Evolutionary conservation across 2,888 invertebrate species (phyloP), one percentile per base, ranked within the genome.

Genomic region (Chrysolina americana): DNA sequence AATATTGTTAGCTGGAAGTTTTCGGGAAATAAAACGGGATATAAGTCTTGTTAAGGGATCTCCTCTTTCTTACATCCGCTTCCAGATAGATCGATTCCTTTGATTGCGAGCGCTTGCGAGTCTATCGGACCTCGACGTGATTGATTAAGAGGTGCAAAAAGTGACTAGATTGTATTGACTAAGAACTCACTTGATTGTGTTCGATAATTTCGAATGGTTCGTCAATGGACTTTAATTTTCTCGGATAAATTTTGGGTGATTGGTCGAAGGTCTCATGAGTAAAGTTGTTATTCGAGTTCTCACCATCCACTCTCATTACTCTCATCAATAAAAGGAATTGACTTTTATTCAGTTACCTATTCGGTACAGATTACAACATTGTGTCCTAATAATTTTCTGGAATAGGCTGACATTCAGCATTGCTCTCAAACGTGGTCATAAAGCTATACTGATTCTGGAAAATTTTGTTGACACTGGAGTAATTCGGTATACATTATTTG

Each of bases 11-110:
- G 28, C 36, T 3, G 5, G 21, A 21, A 53, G 59, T 59, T 59
- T n/a, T 59, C 59, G 28, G 36, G 59, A 28, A 59, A 59, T 59
- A 59, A 59, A 59, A 59, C 17, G 28, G 59, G 59, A 59, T 36
- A 59, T 59, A 59, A 53, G 19, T 53, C 59, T 59, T 36, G 59
- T 59, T 59, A n/a, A 10, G 11, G 28, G n/a, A 50, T 59, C 36
- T 36, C 59, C 1, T 9, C 59, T 59, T 21, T 21, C 21, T 17
- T 36, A 59, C 9, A 36, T 59, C 28, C 59, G 23, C n/a, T n/a
- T 36, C 9, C 36, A 8, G 8, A 8, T 36, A 8, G 59, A 59
- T 59, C 5, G 15, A 59, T 59, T n/a, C 6, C 59, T 15, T 28
- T 59, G 36, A 59, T 59, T 59, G 17, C 36, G 36, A 59, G 36